These are phyloP conservation scores for Phrynosoma platyrhinos DNA, from an alignment of 2,113 vertebrate species.

Conservation along the genomic window DNA sequence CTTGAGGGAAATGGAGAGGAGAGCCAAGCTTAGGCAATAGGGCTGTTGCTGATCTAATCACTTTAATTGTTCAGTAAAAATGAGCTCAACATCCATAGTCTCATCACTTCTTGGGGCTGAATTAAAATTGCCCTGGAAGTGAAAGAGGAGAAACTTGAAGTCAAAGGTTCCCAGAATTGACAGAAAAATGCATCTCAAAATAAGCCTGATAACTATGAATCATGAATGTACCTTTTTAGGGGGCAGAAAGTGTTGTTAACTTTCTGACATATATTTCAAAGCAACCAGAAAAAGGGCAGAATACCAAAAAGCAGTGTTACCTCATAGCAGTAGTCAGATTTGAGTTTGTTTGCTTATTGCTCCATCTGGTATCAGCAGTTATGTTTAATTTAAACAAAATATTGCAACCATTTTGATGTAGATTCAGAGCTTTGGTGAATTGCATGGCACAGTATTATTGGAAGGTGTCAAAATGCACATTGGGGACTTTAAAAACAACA, in stretches of 20 bases:
- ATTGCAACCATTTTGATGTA: background rate
- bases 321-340: constrained; percentile 11
- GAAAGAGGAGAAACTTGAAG: constrained; percentile 20
- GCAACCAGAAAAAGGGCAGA: background rate
- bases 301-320: constrained; percentile 7
- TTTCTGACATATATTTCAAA: constrained; percentile 2
- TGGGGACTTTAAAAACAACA: background rate
- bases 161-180: constrained; percentile 7
- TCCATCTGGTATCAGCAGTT: background rate
- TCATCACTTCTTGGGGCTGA: background rate
- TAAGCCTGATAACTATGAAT: constrained; percentile 38
- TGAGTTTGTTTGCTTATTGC: background rate
- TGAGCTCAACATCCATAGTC: background rate
- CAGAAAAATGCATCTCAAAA: constrained; percentile 47
- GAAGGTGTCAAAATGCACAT: background rate
- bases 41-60: too few relatives aligned
- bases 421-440: background rate
- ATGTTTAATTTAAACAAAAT: background rate
- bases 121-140: background rate
- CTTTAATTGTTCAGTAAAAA: too few relatives aligned
- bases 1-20: too few relatives aligned
- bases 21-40: too few relatives aligned
- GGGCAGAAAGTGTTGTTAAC: constrained; percentile 29
- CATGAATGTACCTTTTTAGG: constrained; percentile 44
- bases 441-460: background rate